A percentile compares a stretch with the other conserved stretches of the same genome.
These are phyloP conservation scores for Gymnodraco acuticeps DNA, from an alignment of 2,797 vertebrate species.

Conservation along the genomic window DNA sequence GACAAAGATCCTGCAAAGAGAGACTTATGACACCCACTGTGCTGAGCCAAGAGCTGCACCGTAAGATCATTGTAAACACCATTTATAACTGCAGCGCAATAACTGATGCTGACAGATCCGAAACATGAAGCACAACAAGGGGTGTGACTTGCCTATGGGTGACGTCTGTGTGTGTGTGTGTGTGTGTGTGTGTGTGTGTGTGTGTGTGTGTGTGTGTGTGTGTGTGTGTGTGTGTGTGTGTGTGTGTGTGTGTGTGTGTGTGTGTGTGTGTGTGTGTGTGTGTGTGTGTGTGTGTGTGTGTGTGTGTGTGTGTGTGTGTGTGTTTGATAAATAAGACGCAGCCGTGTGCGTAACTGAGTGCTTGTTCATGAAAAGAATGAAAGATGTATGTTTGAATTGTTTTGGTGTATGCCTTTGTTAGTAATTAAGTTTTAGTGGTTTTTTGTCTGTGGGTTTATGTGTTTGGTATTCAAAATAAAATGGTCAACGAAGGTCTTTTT, in stretches of 20 bases:
- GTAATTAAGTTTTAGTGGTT: slow-evolving; percentile 11
- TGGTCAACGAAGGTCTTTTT: slow-evolving; percentile 38
- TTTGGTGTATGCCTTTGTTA: neutral
- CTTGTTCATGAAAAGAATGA: neutral
- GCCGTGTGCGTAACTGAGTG: neutral
- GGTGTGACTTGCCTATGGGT: slow-evolving; percentile 13
- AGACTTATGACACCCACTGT: slow-evolving; percentile 59
- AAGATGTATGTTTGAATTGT: neutral
- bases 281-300: neutral
- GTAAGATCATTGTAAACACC: slow-evolving; percentile 68
- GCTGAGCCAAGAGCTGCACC: slow-evolving; percentile 41
- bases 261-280: neutral
- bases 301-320: too few species aligned
- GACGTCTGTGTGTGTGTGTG: neutral
- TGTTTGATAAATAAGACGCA: neutral
- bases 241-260: neutral
- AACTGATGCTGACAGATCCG: slow-evolving; percentile 61
- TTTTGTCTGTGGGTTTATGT: neutral
- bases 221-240: neutral
- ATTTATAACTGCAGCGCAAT: slow-evolving; percentile 58
- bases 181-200: neutral
- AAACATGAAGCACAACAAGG: slow-evolving; percentile 34
- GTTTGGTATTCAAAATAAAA: slow-evolving; percentile 1
- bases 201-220: neutral
- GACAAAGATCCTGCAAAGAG: slow-evolving; percentile 30